A percentile compares a stretch with the other conserved stretches of the same genome.
These are phyloP conservation scores for Aegithalos caudatus DNA, from an alignment of 2,113 vertebrate species.

Conservation along the genomic window DNA sequence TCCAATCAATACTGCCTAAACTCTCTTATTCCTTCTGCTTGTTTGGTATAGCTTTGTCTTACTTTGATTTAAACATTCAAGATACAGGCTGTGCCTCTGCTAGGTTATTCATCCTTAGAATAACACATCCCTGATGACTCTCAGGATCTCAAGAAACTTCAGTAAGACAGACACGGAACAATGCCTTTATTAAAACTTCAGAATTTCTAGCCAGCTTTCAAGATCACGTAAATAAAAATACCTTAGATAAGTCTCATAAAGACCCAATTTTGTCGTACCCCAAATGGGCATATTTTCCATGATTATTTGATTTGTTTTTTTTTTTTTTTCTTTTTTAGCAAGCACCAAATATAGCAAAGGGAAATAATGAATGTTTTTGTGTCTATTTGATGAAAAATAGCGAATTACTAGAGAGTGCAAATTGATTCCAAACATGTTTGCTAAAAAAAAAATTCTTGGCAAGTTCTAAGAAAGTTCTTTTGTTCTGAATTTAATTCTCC, in stretches of 20 bases:
- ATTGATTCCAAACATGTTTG: not conserved
- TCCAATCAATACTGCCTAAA: not conserved
- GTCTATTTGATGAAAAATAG: not conserved
- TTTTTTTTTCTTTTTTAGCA: not conserved
- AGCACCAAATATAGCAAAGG: not conserved
- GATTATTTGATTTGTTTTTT: not conserved
- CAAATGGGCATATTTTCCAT: not conserved
- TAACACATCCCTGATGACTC: not conserved
- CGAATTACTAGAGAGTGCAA: not conserved
- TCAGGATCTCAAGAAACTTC: not conserved
- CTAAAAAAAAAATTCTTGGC: not conserved
- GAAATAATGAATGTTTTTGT: not conserved
- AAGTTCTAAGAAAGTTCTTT: not conserved
- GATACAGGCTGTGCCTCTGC: not conserved
- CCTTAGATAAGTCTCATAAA: not conserved
- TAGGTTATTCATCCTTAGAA: not conserved
- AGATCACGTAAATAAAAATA: not conserved
- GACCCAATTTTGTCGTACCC: not conserved
- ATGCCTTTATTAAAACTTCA: not conserved
- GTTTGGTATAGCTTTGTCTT: not conserved
- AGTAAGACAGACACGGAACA: not conserved
- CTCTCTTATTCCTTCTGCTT: not conserved
- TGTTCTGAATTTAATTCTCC: not conserved
- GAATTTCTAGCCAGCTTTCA: not conserved
- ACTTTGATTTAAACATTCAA: not conserved